Conservation (phyloP, 2,113 vertebrate genomes). For the Axis porcinus region DNA sequence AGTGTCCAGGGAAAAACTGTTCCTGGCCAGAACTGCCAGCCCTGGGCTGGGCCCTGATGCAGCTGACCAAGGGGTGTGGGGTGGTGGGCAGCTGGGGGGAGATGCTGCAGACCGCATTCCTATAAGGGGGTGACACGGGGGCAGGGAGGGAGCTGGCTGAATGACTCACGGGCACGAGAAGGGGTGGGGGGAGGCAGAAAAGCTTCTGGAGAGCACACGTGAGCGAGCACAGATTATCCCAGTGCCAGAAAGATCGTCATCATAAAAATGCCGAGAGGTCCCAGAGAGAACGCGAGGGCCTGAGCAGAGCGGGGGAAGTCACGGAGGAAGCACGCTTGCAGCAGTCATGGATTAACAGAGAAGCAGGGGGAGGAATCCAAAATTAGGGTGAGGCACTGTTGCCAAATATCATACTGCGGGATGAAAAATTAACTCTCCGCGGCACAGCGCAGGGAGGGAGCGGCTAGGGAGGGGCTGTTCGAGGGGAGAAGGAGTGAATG, state of each 20-base stretch:
- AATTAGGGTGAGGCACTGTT: background rate
- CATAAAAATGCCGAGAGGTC: background rate
- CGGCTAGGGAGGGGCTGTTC: fast-evolving
- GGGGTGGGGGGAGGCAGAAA: background rate
- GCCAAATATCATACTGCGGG: background rate
- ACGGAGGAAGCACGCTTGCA: background rate
- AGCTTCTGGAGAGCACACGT: background rate
- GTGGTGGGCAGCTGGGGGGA: background rate
- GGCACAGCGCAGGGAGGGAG: background rate
- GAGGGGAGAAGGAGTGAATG: background rate
- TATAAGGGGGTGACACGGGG: background rate
- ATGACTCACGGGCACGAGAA: background rate
- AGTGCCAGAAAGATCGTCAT: too few species aligned
- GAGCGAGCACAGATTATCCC: background rate
- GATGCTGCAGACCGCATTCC: background rate
- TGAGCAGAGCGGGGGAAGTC: background rate
- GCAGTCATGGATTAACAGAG: background rate
- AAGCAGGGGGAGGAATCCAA: background rate
- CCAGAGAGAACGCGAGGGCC: background rate
- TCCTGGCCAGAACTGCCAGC: background rate
- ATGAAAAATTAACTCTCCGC: background rate
- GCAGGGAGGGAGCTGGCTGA: background rate
- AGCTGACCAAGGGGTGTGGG: background rate
- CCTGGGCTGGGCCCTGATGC: background rate
- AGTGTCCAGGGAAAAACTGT: background rate